These are phyloP conservation scores for Micromys minutus DNA, from an alignment of 2,113 vertebrate species.

Conservation along the genomic window DNA sequence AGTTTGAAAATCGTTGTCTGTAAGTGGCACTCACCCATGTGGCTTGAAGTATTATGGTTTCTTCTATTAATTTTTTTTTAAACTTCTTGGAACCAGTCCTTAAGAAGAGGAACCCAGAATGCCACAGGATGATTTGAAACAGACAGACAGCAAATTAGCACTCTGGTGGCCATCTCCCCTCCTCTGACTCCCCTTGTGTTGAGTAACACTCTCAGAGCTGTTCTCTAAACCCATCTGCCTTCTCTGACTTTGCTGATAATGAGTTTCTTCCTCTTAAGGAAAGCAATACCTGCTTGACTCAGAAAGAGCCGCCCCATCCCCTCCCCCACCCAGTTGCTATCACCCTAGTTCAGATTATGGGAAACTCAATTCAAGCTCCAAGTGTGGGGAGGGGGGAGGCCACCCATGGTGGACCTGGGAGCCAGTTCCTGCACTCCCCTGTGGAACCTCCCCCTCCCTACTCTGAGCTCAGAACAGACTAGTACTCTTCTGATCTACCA, in stretches of 20 bases:
- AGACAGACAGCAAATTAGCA: slow-evolving; percentile 69
- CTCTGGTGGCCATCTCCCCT: slow-evolving; percentile 54
- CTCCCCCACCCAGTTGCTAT: neutral
- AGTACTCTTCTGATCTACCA: neutral
- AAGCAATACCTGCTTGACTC: slow-evolving; percentile 10
- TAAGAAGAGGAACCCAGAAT: slow-evolving; percentile 72
- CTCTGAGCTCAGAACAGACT: neutral
- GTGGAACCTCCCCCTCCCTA: neutral
- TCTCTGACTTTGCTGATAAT: slow-evolving; percentile 44
- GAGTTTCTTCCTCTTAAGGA: slow-evolving; percentile 37
- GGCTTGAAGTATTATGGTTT: slow-evolving; percentile 54
- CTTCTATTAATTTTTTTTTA: neutral
- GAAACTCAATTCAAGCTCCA: neutral
- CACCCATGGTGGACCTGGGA: neutral
- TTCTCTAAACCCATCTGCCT: slow-evolving; percentile 4
- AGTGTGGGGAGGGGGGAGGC: neutral
- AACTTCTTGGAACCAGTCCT: slow-evolving; percentile 67
- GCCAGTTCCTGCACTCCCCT: neutral
- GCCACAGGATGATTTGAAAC: slow-evolving; percentile 69
- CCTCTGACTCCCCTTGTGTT: slow-evolving; percentile 3
- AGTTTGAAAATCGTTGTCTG: slow-evolving; percentile 68
- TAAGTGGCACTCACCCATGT: slow-evolving; percentile 61
- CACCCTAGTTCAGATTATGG: neutral
- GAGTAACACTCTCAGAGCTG: slow-evolving; percentile 38
- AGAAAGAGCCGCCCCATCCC: neutral